Conservation (phyloP, 2,888 invertebrate genomes). For the Macrosoma leucophasiata region DNA sequence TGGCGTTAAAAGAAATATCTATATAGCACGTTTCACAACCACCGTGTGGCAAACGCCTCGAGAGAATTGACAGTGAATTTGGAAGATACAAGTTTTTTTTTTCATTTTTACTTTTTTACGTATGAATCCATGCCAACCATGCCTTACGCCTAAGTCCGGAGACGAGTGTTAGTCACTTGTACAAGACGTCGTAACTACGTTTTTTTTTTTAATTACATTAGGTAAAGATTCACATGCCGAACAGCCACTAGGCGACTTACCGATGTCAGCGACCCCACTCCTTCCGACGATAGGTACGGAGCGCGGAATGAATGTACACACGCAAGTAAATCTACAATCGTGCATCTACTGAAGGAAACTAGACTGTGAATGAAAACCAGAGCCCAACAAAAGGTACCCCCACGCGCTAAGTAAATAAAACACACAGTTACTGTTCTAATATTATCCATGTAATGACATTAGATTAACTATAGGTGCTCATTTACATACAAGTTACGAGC, state of each 20-base stretch:
- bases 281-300: conserved; percentile 38
- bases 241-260: conserved; percentile 36
- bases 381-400: conserved; percentile 50
- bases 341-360: conserved; percentile 40
- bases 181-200: conserved; percentile 31
- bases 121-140: conserved; percentile 65
- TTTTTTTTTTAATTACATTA: conserved; percentile 17
- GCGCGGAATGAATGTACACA: conserved; percentile 36
- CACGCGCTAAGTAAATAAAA: conserved; percentile 64
- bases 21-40: conserved; percentile 73
- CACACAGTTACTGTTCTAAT: conserved; percentile 68
- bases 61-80: conserved; percentile 65
- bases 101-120: conserved; percentile 37
- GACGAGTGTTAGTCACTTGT: conserved; percentile 40
- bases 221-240: conserved; percentile 41
- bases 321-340: conserved; percentile 36
- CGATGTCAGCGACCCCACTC: conserved; percentile 35
- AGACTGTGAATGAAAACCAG: conserved; percentile 32
- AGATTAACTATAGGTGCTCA: conserved; percentile 66
- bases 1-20: conserved; percentile 40
- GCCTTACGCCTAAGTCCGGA: conserved; percentile 31
- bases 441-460: conserved; percentile 71
- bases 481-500: conserved; percentile 60
- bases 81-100: conserved; percentile 53
- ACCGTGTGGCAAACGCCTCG: conserved; percentile 65